Evolutionary conservation across 1,140 invertebrate genomes (phyloP), one percentile per base, ranked within the genome.

Genomic region (Agrypnia vestita): DNA sequence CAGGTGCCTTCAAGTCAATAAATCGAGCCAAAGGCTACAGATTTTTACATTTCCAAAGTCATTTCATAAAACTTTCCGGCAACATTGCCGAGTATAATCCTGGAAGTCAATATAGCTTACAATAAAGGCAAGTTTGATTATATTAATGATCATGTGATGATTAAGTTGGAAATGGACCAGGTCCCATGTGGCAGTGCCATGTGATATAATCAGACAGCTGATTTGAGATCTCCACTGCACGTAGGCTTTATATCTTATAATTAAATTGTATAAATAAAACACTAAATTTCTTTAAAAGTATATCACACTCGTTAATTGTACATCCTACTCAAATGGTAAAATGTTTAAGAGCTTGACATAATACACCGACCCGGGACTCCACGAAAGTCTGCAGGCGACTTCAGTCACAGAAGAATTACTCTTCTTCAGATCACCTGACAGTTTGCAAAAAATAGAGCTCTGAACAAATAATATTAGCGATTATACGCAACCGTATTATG

Each of bases 301-400:
- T 83, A 83, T 83, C 82, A 83, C 82, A 80, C 76, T 83, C 46
- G 72, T 73, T 83, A 80, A 83, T 83, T 80, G 79, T 83, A 83
- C 82, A 83, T 78, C 72, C 19, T 78, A 83, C 78, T 47, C 72
- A 59, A 80, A 83, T 80, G 79, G 79, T 83, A 82, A 71, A 82
- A 83, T 78, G 76, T 78, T 46, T 21, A 78, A 43, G 55, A 46
- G 47, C 43, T 19, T 71, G 17, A 44, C 25, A 13, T 12, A 56
- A 49, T 56, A 78, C 76, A 64, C 49, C 51, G 46, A 19, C 56
- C 25, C 12, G 61, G 61, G 61, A 49, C 61, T 44, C 61, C 11
- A 76, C 19, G 17, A 4, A 3, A 11, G 71, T 35, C 4, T 4
- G 4, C 21, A 17, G 51, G 51, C 49, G 53, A 43, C 25, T 59